Evolutionary conservation across 2,888 invertebrate genomes (phyloP), one percentile per base, ranked within the genome.

Genomic region (Nomada ruficornis): DNA sequence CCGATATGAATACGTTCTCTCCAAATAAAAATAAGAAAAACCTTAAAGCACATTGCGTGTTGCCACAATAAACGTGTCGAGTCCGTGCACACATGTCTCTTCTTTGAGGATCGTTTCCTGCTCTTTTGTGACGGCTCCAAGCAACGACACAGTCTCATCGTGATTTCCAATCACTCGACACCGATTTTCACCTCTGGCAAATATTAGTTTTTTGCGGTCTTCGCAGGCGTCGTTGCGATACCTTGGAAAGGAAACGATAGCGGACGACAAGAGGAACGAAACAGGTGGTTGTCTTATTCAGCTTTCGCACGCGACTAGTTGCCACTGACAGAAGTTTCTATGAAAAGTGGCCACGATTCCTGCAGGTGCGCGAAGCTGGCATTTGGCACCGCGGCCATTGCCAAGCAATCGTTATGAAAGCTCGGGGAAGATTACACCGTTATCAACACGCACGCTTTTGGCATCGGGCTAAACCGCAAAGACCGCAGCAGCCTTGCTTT

Each of bases 231-330:
- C 44, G 52, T n/a, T 18, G 42, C 57, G 36, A 50, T 50, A 55
- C n/a, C 23, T 13, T 0, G 55, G 44, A 55, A 29, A 10, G 65
- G 26, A 62, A 75, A 44, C 18, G 59, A 60, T 26, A 1, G 57
- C n/a, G 26, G 36, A 18, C 60, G 20, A 26, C 63, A 26, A 23
- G 55, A 44, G 36, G 47, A 62, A 63, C 23, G 75, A 42, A 71
- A 80, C 76, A 82, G 81, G 82, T 76, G 81, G 75, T 76, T 82
- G 36, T 54, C 63, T 76, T 69, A 72, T 76, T 72, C 71, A 64
- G 18, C 54, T 20, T 72, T 76, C 68, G 50, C 76, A 50, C 69
- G 52, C 62, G 74, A 44, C 64, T 64, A 26, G 57, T n/a, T 55
- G 20, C 10, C 50, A 26, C 18, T 23, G 29, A 44, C 64, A 64